Evolutionary conservation across 2,888 invertebrate genomes (phyloP), one percentile per base, ranked within the genome.

Genomic region (Cheilosia pagana): DNA sequence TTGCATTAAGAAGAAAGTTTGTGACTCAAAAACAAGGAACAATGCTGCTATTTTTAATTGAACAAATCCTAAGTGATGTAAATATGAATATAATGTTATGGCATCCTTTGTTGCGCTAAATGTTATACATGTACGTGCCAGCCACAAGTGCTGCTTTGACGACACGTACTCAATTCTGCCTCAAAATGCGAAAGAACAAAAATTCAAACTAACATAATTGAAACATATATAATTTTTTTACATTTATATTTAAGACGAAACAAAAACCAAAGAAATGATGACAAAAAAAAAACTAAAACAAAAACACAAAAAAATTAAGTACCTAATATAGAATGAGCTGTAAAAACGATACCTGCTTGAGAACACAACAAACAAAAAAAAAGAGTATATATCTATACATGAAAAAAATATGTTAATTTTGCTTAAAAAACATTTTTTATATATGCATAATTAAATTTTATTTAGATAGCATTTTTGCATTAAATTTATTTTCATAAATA

Each of bases 271-370:
- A 72, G 55, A 81, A 67, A 62, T 70, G 71, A 67, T 50, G 63
- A 63, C 43, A 81, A 50, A 57, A 77, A 57, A 77, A 65, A 77
- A 35, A 74, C n/a, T 43, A 43, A 72, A 87, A 87, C 85, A 87
- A 87, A 88, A 88, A 87, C 85, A 78, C 77, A 63, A 72, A 62
- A 87, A 81, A 87, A 81, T 75, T 87, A 87, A 88, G 90, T 91
- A 91, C 90, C 91, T 91, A 89, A 88, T 88, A 91, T 90, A 90
- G 90, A 89, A 89, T 88, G 90, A 91, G 91, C 91, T 91, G 91
- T 91, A 91, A 90, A 91, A 91, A 88, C 86, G 91, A 90, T 91
- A 91, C 91, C 91, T 91, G 91, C 91, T 91, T 91, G 88, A 90
- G 88, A 89, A 78, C 28, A 28, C 28, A 28, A 28, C 74, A 88